Percentiles rank a stretch among this genome's conserved stretches.
Evolutionary conservation across 2,888 invertebrate genomes (phyloP).

Genomic region (Helicoverpa assulta): DNA sequence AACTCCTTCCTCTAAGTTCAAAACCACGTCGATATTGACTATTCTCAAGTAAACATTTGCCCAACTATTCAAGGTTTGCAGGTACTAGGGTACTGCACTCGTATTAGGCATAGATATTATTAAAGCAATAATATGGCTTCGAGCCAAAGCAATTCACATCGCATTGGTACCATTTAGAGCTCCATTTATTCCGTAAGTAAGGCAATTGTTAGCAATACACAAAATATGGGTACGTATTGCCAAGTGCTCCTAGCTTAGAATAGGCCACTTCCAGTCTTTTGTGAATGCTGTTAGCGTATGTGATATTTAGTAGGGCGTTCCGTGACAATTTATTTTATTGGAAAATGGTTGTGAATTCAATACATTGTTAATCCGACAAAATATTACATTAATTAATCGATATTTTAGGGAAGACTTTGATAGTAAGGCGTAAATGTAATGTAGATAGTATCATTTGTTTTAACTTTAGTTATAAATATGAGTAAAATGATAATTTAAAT

Average conservation of each 20-base stretch:
- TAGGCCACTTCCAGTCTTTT: constrained; percentile 26
- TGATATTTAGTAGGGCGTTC: neutral
- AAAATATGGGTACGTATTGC: constrained; percentile 46
- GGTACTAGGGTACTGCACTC: constrained; percentile 48
- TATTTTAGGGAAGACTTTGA: neutral
- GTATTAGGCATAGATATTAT: constrained; percentile 44
- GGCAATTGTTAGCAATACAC: constrained; percentile 58
- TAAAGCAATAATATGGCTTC: constrained; percentile 46
- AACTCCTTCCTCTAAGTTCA: neutral
- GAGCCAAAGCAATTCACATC: constrained; percentile 53
- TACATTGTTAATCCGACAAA: neutral
- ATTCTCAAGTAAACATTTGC: constrained; percentile 24
- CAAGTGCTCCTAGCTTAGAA: constrained; percentile 45
- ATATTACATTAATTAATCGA: neutral
- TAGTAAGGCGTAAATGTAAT: too few relatives aligned
- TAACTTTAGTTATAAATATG: neutral
- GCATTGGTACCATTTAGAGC: constrained; percentile 56
- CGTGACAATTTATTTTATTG: neutral
- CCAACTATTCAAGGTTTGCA: constrained; percentile 39
- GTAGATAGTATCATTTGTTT: neutral
- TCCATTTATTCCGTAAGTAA: constrained; percentile 53
- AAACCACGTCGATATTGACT: neutral
- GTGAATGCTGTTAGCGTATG: neutral
- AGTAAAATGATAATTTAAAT: neutral
- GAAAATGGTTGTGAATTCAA: neutral